A percentile compares a stretch with the other conserved stretches of the same genome.
Conservation (phyloP, 2,888 invertebrate genomes). For the Agrochola macilenta region DNA sequence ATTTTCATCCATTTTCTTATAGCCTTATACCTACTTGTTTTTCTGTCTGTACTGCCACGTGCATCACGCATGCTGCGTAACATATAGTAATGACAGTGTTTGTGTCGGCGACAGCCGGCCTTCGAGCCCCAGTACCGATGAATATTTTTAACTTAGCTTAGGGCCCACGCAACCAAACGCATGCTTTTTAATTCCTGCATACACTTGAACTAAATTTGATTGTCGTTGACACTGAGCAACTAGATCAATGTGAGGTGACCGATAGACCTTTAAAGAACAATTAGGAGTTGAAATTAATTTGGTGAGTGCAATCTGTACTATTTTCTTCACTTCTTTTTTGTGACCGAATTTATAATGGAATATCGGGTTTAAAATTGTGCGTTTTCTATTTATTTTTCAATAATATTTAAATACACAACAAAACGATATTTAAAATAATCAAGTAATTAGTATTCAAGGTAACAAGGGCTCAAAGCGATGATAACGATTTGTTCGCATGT, state of each 20-base stretch:
- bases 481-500: slow-evolving; percentile 57
- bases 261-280: slow-evolving; percentile 55
- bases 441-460: slow-evolving; percentile 84
- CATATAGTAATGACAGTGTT: slow-evolving; percentile 77
- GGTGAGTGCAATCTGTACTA: neutral
- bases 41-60: slow-evolving; percentile 80
- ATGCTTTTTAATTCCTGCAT: slow-evolving; percentile 63
- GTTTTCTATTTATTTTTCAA: slow-evolving; percentile 8
- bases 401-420: slow-evolving; percentile 59
- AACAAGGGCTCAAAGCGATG: slow-evolving; percentile 71
- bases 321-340: neutral
- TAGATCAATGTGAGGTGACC: slow-evolving; percentile 60
- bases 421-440: slow-evolving; percentile 71
- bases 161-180: slow-evolving; percentile 71
- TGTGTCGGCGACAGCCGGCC: slow-evolving; percentile 74
- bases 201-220: slow-evolving; percentile 63
- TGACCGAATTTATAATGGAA: neutral
- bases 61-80: slow-evolving; percentile 83
- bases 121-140: slow-evolving; percentile 70
- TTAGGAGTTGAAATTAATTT: slow-evolving; percentile 26
- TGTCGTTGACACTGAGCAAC: slow-evolving; percentile 62
- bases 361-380: neutral
- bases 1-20: neutral
- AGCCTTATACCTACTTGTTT: slow-evolving; percentile 21
- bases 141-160: slow-evolving; percentile 74